These are phyloP conservation scores for Thysanoteuthis rhombus DNA, from an alignment of 2,888 invertebrate species.

Conservation along the genomic window DNA sequence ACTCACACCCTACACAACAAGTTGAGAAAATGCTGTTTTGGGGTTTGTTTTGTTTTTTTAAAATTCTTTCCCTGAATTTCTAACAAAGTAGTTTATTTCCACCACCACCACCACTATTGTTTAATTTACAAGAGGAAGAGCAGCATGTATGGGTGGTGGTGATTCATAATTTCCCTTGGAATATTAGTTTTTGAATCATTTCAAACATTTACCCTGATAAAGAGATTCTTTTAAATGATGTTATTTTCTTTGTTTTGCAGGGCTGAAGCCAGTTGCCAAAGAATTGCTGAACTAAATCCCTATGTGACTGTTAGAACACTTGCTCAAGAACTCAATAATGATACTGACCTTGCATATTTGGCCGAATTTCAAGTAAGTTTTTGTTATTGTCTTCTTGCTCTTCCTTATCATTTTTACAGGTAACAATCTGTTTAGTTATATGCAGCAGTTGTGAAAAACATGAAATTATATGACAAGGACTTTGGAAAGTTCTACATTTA, in stretches of 20 bases:
- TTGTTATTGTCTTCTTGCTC: background rate
- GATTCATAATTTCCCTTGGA: too few species aligned
- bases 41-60: too few species aligned
- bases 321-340: constrained; percentile 45
- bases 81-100: too few species aligned
- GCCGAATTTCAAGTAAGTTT: constrained; percentile 55
- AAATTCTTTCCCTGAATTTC: too few species aligned
- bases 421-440: background rate
- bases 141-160: too few species aligned
- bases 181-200: background rate
- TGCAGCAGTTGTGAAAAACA: too few species aligned
- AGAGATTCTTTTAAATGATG: background rate
- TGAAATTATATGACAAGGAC: too few species aligned
- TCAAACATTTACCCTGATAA: background rate
- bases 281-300: constrained; percentile 65
- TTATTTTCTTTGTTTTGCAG: constrained; percentile 44
- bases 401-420: background rate
- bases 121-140: too few species aligned
- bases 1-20: too few species aligned
- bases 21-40: too few species aligned
- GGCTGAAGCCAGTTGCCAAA: constrained; percentile 58
- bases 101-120: too few species aligned
- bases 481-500: background rate
- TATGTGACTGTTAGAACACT: constrained; percentile 60
- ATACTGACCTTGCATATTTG: constrained; percentile 56